Conservation (phyloP, 23 tunicate species). For the Pegea sp. region DNA sequence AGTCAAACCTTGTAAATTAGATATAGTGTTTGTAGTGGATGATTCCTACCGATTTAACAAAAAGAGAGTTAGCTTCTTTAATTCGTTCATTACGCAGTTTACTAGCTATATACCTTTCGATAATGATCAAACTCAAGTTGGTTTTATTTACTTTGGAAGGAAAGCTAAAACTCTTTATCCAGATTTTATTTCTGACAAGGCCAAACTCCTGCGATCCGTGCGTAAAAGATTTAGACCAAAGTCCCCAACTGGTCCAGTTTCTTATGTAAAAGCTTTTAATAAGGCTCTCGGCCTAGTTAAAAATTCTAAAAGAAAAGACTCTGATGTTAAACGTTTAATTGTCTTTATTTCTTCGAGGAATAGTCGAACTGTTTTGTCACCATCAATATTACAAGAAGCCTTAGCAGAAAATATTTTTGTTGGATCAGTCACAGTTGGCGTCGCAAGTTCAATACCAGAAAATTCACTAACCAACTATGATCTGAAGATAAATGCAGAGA, state of each 20-base stretch:
- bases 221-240: neutral
- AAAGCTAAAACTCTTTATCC: neutral
- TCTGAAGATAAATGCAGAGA: neutral
- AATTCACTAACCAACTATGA: neutral
- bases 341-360: conserved; percentile 19
- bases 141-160: conserved; percentile 6
- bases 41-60: conserved; percentile 7
- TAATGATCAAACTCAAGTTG: conserved; percentile 4
- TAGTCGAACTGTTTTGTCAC: neutral
- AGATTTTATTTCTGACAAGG: conserved; percentile 2
- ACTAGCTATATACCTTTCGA: conserved; percentile 4
- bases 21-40: conserved; percentile 22
- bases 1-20: conserved; percentile 16
- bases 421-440: conserved; percentile 1
- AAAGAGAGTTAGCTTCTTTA: neutral
- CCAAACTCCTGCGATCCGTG: neutral
- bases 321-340: conserved; percentile 10
- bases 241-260: conserved; percentile 8
- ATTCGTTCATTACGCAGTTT: conserved; percentile 3
- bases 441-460: neutral
- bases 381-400: neutral
- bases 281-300: conserved; percentile 7
- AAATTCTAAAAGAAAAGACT: neutral
- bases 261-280: conserved; percentile 1
- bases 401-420: conserved; percentile 1